Conservation (phyloP, 2,797 vertebrate genomes). For the Falco berigora region DNA sequence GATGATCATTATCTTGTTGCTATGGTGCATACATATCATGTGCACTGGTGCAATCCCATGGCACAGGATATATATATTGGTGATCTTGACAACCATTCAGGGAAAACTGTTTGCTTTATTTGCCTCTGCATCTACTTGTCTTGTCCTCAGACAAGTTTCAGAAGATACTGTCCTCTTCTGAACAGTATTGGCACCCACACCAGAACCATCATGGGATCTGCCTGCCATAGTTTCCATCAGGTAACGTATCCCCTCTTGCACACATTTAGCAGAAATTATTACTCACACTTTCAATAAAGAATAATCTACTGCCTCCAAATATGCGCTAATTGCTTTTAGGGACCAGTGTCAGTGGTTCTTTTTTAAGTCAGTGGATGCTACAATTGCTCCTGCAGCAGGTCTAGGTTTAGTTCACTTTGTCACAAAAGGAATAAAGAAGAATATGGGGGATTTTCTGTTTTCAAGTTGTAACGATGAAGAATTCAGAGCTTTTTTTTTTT, state of each 20-base stretch:
- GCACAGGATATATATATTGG: background rate
- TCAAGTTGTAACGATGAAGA: background rate
- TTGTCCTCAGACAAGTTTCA: background rate
- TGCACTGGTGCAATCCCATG: background rate
- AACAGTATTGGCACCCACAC: background rate
- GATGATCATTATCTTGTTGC: conserved; percentile 55
- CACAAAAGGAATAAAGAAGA: background rate
- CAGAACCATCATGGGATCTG: background rate
- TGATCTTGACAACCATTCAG: conserved; percentile 38
- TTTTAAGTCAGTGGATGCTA: background rate
- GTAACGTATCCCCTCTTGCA: background rate
- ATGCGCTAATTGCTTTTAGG: background rate
- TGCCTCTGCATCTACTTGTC: conserved; percentile 29
- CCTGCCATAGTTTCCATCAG: background rate
- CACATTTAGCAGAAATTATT: background rate
- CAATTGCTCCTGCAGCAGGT: background rate
- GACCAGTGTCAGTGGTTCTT: background rate
- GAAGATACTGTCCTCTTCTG: background rate
- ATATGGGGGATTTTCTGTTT: background rate
- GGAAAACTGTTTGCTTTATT: conserved; percentile 9
- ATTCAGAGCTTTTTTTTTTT: background rate
- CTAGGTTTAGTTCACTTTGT: background rate
- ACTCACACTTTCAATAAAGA: background rate
- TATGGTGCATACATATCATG: background rate
- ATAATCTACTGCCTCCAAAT: background rate